These are phyloP conservation scores for Meda fulgida DNA, from an alignment of 2,797 vertebrate genomes.

Conservation along the genomic window DNA sequence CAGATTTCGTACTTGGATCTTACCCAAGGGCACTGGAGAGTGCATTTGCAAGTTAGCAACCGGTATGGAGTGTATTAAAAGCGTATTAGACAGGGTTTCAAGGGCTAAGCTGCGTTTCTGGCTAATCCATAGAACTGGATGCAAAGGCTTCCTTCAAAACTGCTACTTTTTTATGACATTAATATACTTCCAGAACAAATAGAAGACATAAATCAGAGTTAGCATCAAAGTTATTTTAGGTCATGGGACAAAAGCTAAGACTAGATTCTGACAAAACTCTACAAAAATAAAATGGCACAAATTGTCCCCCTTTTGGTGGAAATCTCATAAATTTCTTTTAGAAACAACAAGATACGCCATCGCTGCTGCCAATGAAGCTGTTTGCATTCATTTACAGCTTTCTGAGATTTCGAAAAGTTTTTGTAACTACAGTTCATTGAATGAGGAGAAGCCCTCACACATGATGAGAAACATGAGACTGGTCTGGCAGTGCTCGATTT, in stretches of 20 bases:
- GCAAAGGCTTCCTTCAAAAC: constrained; percentile 19
- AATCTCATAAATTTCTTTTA: constrained; percentile 26
- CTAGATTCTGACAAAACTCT: constrained; percentile 13
- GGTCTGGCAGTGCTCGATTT: constrained; percentile 12
- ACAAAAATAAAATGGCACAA: background rate
- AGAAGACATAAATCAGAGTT: constrained; percentile 6
- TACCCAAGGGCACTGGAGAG: constrained; percentile 28
- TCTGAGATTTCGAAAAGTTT: background rate
- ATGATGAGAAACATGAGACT: constrained; percentile 41
- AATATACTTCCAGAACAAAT: constrained; percentile 21
- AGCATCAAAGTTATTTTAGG: constrained; percentile 2
- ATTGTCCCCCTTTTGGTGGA: background rate
- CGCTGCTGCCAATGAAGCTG: constrained; percentile 30
- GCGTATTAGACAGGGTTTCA: constrained; percentile 1
- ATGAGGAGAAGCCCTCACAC: constrained; percentile 41
- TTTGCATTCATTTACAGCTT: constrained; percentile 28
- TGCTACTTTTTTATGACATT: constrained; percentile 5
- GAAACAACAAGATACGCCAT: constrained; percentile 15
- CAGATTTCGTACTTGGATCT: constrained; percentile 29
- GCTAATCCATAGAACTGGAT: constrained; percentile 3
- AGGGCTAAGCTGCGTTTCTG: constrained; percentile 6
- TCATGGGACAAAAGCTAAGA: constrained; percentile 10
- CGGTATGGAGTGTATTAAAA: background rate
- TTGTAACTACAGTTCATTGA: constrained; percentile 43
- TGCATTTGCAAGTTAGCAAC: background rate